Evolutionary conservation across 2,888 invertebrate species (phyloP).

Genomic region (Pecten maximus): DNA sequence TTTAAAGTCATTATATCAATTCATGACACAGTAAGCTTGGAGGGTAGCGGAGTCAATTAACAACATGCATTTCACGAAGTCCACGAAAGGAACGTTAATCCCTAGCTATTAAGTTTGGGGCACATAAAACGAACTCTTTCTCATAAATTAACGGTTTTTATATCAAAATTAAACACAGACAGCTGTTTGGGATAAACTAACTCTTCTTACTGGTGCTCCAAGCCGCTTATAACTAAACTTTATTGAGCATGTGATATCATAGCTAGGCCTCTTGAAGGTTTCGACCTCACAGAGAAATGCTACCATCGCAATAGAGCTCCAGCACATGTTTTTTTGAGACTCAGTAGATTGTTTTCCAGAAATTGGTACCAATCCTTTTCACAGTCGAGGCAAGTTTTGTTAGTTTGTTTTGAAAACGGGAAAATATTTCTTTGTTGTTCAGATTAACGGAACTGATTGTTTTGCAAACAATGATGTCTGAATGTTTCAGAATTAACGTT

Average conservation of each 20-base stretch:
- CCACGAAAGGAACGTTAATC: conserved; percentile 2
- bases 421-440: not conserved
- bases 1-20: not conserved
- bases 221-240: not conserved
- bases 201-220: not conserved
- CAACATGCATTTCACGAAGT: not conserved
- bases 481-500: no score
- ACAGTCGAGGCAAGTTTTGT: not conserved
- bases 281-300: conserved; percentile 11
- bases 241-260: not conserved
- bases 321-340: not conserved
- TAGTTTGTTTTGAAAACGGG: not conserved
- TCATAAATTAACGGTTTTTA: conserved; percentile 11
- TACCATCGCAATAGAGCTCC: conserved; percentile 15
- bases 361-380: conserved; percentile 7
- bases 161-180: conserved; percentile 7
- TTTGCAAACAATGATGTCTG: not conserved
- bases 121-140: conserved; percentile 17
- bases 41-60: not conserved
- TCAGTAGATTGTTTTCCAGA: not conserved
- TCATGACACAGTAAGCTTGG: not conserved
- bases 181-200: conserved; percentile 11
- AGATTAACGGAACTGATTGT: not conserved
- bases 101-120: not conserved
- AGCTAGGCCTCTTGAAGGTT: not conserved